Conservation (phyloP, 2,888 invertebrate genomes). For the Apotomis capreana region DNA sequence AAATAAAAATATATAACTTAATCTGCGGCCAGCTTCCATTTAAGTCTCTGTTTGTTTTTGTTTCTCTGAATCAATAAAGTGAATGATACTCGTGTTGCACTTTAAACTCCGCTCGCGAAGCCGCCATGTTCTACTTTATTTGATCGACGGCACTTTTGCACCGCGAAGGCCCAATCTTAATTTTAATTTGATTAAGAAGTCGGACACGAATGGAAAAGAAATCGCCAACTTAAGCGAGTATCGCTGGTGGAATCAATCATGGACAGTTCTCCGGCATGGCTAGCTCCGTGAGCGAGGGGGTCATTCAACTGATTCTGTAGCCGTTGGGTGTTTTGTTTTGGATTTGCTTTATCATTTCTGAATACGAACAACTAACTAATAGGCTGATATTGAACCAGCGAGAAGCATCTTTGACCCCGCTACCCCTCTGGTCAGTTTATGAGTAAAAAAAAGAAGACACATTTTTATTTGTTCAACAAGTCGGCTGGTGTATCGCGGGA, state of each 20-base stretch:
- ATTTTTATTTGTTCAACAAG: too few relatives aligned
- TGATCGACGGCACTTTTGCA: constrained; percentile 18
- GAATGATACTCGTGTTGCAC: constrained; percentile 37
- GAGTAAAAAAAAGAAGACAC: too few relatives aligned
- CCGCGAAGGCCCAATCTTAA: constrained; percentile 16
- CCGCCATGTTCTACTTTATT: not conserved
- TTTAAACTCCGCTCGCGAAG: constrained; percentile 25
- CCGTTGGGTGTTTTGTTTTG: too few relatives aligned
- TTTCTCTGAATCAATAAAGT: constrained; percentile 45
- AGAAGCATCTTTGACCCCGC: too few relatives aligned
- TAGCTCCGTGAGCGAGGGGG: too few relatives aligned
- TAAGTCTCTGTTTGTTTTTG: constrained; percentile 57
- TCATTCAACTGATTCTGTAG: not conserved
- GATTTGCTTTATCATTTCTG: too few relatives aligned
- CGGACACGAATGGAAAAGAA: constrained; percentile 9
- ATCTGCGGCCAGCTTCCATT: constrained; percentile 66
- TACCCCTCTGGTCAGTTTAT: too few relatives aligned
- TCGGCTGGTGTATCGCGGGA: not conserved
- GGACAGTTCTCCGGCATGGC: too few relatives aligned
- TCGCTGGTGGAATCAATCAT: not conserved
- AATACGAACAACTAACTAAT: too few relatives aligned
- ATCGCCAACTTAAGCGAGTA: not conserved
- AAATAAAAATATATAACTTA: constrained; percentile 62
- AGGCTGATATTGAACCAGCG: too few relatives aligned
- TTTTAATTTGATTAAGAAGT: constrained; percentile 23